phyloP scores from a whole-genome alignment of 2,113 vertebrate species.

The Ageneiosus marmoratus region DNA sequence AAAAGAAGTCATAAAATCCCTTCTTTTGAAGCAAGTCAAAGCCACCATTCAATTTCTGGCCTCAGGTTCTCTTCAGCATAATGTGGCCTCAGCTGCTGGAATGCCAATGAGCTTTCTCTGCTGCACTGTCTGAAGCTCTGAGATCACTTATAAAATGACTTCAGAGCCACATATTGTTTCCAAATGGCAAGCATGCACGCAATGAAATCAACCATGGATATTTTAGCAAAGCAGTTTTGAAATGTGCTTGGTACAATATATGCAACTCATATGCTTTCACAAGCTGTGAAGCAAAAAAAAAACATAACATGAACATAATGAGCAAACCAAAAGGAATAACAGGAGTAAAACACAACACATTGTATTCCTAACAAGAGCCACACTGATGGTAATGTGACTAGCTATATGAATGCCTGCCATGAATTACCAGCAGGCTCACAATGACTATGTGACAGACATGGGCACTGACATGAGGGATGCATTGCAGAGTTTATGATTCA shows the following conservation, averaged over 20 bases:
- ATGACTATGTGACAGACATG: slow-evolving; percentile 36
- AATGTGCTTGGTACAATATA: neutral
- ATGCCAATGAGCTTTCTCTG: slow-evolving; percentile 9
- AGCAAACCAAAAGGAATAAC: neutral
- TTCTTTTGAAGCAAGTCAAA: neutral
- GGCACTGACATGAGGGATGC: slow-evolving; percentile 47
- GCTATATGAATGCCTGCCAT: slow-evolving; percentile 33
- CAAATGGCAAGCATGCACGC: neutral
- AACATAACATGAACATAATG: neutral
- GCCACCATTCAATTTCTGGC: neutral
- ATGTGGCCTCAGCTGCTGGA: slow-evolving; percentile 9
- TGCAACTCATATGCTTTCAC: neutral
- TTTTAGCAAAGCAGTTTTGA: neutral
- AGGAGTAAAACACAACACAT: slow-evolving; percentile 22
- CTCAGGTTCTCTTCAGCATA: neutral
- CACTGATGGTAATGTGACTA: slow-evolving; percentile 21
- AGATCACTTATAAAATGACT: slow-evolving; percentile 19
- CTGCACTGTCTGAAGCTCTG: neutral
- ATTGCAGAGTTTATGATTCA: slow-evolving; percentile 52
- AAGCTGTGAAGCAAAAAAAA: neutral
- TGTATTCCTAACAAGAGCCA: slow-evolving; percentile 43
- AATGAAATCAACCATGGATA: neutral
- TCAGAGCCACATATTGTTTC: slow-evolving; percentile 5
- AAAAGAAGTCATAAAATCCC: neutral
- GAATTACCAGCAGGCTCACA: slow-evolving; percentile 46